phyloP scores from a whole-genome alignment of 2,113 vertebrate species.

The Burhinus oedicnemus region DNA sequence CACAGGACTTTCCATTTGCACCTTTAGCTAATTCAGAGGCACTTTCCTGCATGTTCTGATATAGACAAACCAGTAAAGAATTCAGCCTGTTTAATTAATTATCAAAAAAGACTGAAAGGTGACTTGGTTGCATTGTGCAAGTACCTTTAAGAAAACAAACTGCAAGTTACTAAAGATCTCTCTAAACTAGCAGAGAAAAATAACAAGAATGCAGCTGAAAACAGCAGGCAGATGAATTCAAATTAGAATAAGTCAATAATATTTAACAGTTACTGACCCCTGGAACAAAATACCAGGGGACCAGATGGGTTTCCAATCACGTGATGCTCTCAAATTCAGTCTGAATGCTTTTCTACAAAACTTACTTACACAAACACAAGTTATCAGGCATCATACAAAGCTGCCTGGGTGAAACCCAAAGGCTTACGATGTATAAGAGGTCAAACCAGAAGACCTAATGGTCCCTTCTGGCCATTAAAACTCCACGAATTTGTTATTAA shows the following conservation, averaged over 20 bases:
- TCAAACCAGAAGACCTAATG: background rate
- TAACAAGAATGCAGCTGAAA: background rate
- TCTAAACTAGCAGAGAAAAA: background rate
- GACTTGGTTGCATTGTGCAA: background rate
- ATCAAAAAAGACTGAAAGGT: background rate
- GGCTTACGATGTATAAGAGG: background rate
- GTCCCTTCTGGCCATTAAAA: background rate
- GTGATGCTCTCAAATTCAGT: background rate
- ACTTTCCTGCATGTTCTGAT: background rate
- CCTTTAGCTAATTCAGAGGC: conserved; percentile 19
- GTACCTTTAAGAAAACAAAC: background rate
- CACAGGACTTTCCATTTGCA: conserved; percentile 29
- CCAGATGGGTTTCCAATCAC: background rate
- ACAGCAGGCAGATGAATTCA: background rate
- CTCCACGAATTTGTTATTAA: background rate
- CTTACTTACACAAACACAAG: background rate
- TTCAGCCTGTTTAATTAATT: conserved; percentile 41
- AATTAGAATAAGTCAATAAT: background rate
- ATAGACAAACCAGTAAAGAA: conserved; percentile 28
- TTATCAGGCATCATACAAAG: background rate
- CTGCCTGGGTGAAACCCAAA: background rate
- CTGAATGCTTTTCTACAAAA: background rate
- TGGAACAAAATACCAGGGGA: background rate
- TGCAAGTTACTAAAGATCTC: background rate
- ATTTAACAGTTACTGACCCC: background rate